Conservation (phyloP, 2,888 invertebrate species). For the Lasioglossum villosulum region DNA sequence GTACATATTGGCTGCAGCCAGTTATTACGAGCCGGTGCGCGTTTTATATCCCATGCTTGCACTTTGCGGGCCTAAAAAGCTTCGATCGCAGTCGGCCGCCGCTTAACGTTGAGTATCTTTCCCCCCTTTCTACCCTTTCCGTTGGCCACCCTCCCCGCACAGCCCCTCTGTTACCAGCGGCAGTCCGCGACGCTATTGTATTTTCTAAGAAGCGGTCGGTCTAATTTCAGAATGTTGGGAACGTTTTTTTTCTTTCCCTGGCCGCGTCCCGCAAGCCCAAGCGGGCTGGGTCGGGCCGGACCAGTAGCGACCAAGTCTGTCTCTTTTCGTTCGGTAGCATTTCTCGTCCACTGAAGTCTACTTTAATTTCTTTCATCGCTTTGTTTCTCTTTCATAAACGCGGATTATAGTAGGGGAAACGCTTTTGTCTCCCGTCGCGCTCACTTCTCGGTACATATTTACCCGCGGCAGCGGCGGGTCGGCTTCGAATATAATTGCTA, state of each 20-base stretch:
- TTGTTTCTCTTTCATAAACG: slow-evolving; percentile 61
- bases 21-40: slow-evolving; percentile 54
- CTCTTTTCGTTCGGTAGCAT: slow-evolving; percentile 25
- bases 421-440: slow-evolving; percentile 57
- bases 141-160: neutral
- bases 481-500: slow-evolving; percentile 60
- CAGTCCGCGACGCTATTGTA: slow-evolving; percentile 51
- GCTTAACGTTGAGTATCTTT: neutral
- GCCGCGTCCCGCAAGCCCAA: neutral
- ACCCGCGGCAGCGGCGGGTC: slow-evolving; percentile 44
- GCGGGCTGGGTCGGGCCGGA: neutral
- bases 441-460: slow-evolving; percentile 61
- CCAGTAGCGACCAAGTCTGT: neutral
- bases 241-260: neutral
- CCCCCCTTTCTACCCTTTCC: neutral
- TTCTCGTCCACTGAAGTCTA: slow-evolving; percentile 47
- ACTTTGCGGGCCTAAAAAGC: slow-evolving; percentile 35
- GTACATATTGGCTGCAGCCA: slow-evolving; percentile 50
- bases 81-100: slow-evolving; percentile 45
- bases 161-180: slow-evolving; percentile 11
- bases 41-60: slow-evolving; percentile 54
- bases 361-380: slow-evolving; percentile 60
- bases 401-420: slow-evolving; percentile 51
- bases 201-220: slow-evolving; percentile 59
- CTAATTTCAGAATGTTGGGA: slow-evolving; percentile 49